Base-by-base conservation (phyloP, 2,888 invertebrate genomes). In the Theretra japonica region DNA sequence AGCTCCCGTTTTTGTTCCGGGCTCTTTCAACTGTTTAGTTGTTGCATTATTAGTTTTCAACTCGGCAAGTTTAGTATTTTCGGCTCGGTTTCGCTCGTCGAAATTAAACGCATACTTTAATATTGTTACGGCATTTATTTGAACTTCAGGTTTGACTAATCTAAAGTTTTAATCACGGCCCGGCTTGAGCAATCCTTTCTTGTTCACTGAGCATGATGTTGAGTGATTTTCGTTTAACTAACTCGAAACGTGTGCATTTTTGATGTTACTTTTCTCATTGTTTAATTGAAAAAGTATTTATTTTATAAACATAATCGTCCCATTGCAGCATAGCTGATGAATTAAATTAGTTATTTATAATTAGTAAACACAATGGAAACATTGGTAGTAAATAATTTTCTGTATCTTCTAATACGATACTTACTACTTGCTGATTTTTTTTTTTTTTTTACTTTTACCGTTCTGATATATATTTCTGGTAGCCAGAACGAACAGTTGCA, bases 1-100 rank as follows among this genome's bases (percentile, higher is more conserved):
- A 73, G 68, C 59, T 53, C 41, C 58, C 84, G 85, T 88, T 91
- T 90, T 91, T 91, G 90, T 86, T 86, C 77, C 71, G 72, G 75
- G 80, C 81, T 83, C 81, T 81, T 73, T 78, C 79, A 76, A 81
- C 82, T 81, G 81, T 83, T 86, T 85, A 84, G 84, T 85, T 84
- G 87, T 90, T 91, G 87, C 87, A 89, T 90, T 92, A 92, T 91
- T 92, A 91, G 90, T 92, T 92, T 91, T 84, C 85, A 88, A 88
- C 87, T 88, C 82, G 77, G 80, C 83, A 83, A 90, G 87, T 89
- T 90, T 85, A 85, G 83, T 82, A 88, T 89, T 90, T 91, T 88
- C 87, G 86, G 84, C 80, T 78, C 77, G 80, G 82, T 83, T 85
- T 79, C 80, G 80, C 75, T 79, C 80, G 83, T 81, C 81, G 79